These are phyloP conservation scores for Tragelaphus oryx DNA, from an alignment of 2,797 vertebrate genomes.

Conservation along the genomic window DNA sequence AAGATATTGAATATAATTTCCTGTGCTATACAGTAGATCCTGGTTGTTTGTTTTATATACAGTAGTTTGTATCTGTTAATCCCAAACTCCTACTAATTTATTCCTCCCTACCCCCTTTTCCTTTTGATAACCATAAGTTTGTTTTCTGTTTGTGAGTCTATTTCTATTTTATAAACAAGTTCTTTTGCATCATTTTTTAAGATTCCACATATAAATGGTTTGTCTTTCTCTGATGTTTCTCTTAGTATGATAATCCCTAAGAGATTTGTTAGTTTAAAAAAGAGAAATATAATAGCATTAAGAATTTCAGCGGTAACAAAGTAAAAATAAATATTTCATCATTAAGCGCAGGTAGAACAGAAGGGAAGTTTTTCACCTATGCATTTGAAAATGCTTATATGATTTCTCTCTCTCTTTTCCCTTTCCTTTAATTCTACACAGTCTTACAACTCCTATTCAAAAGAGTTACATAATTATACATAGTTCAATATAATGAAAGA, in stretches of 20 bases:
- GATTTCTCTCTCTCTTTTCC: neutral
- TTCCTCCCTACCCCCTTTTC: too few species aligned
- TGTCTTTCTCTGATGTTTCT: neutral
- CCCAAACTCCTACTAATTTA: too few species aligned
- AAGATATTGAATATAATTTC: too few species aligned
- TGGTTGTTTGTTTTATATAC: too few species aligned
- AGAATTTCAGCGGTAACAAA: neutral
- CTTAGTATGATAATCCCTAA: neutral
- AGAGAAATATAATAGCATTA: neutral
- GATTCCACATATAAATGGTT: neutral
- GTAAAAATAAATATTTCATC: neutral
- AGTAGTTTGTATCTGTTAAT: too few species aligned
- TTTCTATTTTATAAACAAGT: neutral
- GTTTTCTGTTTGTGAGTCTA: neutral
- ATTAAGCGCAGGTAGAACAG: neutral
- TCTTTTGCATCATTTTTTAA: neutral
- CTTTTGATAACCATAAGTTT: neutral
- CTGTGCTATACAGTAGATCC: too few species aligned
- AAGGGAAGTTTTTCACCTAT: neutral
- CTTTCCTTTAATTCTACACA: neutral
- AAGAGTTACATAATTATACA: neutral
- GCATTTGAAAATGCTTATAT: neutral
- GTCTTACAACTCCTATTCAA: neutral
- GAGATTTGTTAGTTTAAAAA: neutral
- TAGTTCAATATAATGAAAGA: neutral